These are phyloP conservation scores for Channa maculata DNA, from an alignment of 2,113 vertebrate genomes.

Conservation along the genomic window DNA sequence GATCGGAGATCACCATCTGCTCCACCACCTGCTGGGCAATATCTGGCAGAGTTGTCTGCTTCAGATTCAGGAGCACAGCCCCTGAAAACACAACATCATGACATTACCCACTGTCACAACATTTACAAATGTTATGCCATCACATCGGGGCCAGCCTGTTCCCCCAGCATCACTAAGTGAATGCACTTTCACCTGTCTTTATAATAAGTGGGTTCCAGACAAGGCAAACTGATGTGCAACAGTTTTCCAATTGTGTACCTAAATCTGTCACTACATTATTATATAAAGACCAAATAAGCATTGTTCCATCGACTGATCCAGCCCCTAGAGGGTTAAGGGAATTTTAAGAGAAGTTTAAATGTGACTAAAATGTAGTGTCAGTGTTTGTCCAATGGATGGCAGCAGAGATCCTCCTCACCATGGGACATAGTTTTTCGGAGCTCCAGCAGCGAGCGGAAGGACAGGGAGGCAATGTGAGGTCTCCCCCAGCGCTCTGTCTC, in stretches of 20 bases:
- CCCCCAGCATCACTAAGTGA: too few species aligned
- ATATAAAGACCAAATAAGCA: too few species aligned
- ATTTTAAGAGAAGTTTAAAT: too few species aligned
- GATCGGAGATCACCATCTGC: slow-evolving; percentile 95
- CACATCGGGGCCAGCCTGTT: too few species aligned
- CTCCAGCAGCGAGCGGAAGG: slow-evolving; percentile 92
- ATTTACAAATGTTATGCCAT: too few species aligned
- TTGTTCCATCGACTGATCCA: too few species aligned
- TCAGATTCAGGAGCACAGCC: slow-evolving; percentile 90
- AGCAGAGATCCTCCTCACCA: slow-evolving; percentile 72
- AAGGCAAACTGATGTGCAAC: too few species aligned
- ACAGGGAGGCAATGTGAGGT: slow-evolving; percentile 90
- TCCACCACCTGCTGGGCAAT: slow-evolving; percentile 96
- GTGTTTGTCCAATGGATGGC: neutral
- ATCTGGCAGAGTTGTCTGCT: slow-evolving; percentile 90
- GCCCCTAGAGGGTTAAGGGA: too few species aligned
- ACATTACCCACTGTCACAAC: slow-evolving; percentile 6
- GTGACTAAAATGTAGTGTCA: neutral
- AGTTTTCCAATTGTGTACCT: too few species aligned
- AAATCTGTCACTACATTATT: too few species aligned
- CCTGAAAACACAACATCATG: slow-evolving; percentile 76
- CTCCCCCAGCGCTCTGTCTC: slow-evolving; percentile 94
- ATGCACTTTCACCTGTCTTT: too few species aligned
- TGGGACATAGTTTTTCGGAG: slow-evolving; percentile 90
- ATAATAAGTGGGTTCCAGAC: too few species aligned